Base-by-base conservation (phyloP, 2,888 invertebrate genomes). In the Andricus quercusramuli region DNA sequence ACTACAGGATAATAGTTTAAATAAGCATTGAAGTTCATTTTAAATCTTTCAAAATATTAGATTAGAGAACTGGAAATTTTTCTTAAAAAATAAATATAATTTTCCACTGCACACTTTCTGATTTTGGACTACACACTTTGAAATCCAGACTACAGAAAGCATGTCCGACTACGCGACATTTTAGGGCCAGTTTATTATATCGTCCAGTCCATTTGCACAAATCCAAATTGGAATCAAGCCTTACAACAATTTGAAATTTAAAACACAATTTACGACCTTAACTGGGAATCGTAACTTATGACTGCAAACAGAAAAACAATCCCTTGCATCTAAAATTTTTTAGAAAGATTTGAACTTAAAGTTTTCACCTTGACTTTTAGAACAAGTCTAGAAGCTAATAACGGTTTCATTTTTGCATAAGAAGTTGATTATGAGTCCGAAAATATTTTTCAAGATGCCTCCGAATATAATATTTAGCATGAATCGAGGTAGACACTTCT, bases 361-460 rank as follows among this genome's bases (percentile, higher is more conserved):
- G 20, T 80, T 66, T 82, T 78, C 66, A 37, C 59, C 78, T 56
- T 32, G 44, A 70, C 70, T 70, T 70, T 70, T 70, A 67, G 41
- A 41, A 47, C 51, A 47, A 51, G 70, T 70, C 51, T 51, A 70
- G 51, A 70, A 20, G 51, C n/a, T 70, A 51, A 51, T 70, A 47
- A 47, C 68, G 25, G 44, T 70, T 70, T 70, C 22, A 51, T 47
- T 51, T 32, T 29, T 70, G 15, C 20, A 70, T 70, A 51, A 29
- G 29, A 47, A 70, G 9, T 32, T 29, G 25, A 51, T 51, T 29
- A 17, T 25, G 20, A 47, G 11, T n/a, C 25, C 3, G 4, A 70
- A 51, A 51, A 70, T 51, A 51, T 32, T 29, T 32, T 29, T 51
- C n/a, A 15, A 70, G 20, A 29, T 51, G 51, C 70, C 44, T 51